A percentile compares a stretch with the other conserved stretches of the same genome.
phyloP scores from a whole-genome alignment of 2,797 vertebrate genomes.

The Microchirus variegatus region DNA sequence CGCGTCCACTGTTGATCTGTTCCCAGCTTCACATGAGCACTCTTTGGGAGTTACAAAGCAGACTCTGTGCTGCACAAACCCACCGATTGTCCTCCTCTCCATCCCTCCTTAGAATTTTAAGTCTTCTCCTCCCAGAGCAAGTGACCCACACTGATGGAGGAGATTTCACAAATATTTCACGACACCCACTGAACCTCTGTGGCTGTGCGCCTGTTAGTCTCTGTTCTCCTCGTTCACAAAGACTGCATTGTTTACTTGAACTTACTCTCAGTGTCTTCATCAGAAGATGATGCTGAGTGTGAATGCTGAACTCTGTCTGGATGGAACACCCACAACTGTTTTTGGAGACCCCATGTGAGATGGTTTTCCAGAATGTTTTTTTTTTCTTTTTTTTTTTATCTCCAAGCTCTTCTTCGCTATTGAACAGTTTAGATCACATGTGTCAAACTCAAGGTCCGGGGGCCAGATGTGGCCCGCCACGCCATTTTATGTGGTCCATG shows the following conservation, averaged over 20 bases:
- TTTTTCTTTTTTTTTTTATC: too few species aligned
- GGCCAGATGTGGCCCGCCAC: too few species aligned
- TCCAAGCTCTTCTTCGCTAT: constrained; percentile 30
- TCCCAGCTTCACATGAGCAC: constrained; percentile 62
- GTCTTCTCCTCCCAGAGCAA: constrained; percentile 60
- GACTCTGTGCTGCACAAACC: constrained; percentile 76
- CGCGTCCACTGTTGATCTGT: constrained; percentile 36
- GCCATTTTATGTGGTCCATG: too few species aligned
- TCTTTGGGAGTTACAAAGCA: constrained; percentile 67
- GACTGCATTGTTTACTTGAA: constrained; percentile 49
- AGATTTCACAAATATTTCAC: constrained; percentile 80
- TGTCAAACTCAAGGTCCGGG: too few species aligned
- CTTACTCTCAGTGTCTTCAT: constrained; percentile 27
- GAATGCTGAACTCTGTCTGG: constrained; percentile 26
- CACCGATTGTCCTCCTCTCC: constrained; percentile 69
- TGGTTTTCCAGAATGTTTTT: constrained; percentile 43
- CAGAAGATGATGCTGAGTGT: constrained; percentile 27
- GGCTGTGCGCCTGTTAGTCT: constrained; percentile 50
- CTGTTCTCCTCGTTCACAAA: constrained; percentile 60
- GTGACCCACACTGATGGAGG: constrained; percentile 61
- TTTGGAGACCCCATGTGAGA: constrained; percentile 25
- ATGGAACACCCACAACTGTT: constrained; percentile 45
- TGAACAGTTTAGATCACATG: constrained; percentile 12
- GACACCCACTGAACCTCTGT: constrained; percentile 70
- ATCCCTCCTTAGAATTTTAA: constrained; percentile 74